Base-by-base conservation (phyloP, 1,140 invertebrate species). In the Muscidifurax raptorellus region DNA sequence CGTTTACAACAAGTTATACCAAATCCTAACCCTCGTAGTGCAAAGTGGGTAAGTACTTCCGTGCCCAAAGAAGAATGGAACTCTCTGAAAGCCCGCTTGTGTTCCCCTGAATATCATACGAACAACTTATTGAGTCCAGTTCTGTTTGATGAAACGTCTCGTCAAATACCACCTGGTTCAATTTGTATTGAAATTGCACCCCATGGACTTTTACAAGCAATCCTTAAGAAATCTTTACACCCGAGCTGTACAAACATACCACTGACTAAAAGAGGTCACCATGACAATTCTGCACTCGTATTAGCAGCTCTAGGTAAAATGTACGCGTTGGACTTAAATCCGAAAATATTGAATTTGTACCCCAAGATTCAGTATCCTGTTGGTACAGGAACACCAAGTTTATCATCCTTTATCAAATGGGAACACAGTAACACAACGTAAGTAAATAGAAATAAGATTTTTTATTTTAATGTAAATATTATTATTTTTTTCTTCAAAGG, bases 41-140 rank as follows among this genome's bases (percentile, higher is more conserved):
- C 92, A 1, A 95, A 95, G 86, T 98, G 98, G 97, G 92, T 98
- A 0, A 97, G 96, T 86, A 96, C 96, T 0, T 98, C 97, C 2
- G 95, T 97, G 71, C 95, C 95, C 0, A 95, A 97, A 90, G 83
- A 89, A 0, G 87, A 94, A n/a, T 98, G 97, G 97, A 94, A 95
- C 30, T 93, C 94, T 22, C 90, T 95, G 0, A 92, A 95, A 47
- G 95, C 96, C 1, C 94, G 95, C 84, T 89, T 94, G 25, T 97
- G 96, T 5, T 98, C 97, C 0, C 95, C 97, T 15, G 96, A 97
- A 87, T 99, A 99, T 90, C 96, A 97, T 89, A 97, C 97, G 3
- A 98, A 98, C 91, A 98, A 98, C 91, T 92, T 98, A n/a, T 92
- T 97, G 75, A 95, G 64, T 87, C 95, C 96, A 64, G 97, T 98